These are phyloP conservation scores for Champsocephalus esox DNA, from an alignment of 2,797 vertebrate genomes.

Conservation along the genomic window DNA sequence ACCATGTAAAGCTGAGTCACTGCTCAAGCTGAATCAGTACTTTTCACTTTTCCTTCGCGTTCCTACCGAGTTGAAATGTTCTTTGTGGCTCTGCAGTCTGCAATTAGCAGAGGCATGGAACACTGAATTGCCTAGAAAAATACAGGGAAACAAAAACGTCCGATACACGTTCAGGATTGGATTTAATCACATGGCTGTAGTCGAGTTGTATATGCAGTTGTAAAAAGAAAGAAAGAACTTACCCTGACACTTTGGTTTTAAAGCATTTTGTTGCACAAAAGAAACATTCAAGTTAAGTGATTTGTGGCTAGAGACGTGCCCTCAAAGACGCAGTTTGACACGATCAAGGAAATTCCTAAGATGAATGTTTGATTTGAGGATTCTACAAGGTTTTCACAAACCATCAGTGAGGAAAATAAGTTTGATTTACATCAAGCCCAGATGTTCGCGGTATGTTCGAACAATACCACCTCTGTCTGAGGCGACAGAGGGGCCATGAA, in stretches of 20 bases:
- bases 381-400: constrained; percentile 17
- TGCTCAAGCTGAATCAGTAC: constrained; percentile 55
- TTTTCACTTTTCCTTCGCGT: constrained; percentile 64
- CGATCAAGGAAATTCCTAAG: neutral
- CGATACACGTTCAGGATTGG: constrained; percentile 62
- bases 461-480: constrained; percentile 70
- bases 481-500: constrained; percentile 58
- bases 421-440: constrained; percentile 55
- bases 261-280: constrained; percentile 20
- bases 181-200: constrained; percentile 76
- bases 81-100: constrained; percentile 75
- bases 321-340: constrained; percentile 22
- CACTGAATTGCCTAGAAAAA: constrained; percentile 75
- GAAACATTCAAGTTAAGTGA: constrained; percentile 16
- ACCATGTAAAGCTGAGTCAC: constrained; percentile 62
- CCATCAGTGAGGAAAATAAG: constrained; percentile 25
- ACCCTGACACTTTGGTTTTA: constrained; percentile 36
- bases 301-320: constrained; percentile 23
- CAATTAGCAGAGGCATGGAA: constrained; percentile 79
- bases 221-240: constrained; percentile 52
- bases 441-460: constrained; percentile 57
- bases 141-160: constrained; percentile 76
- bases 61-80: constrained; percentile 67
- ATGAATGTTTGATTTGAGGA: constrained; percentile 38
- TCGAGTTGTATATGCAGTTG: constrained; percentile 39